Evolutionary conservation across 2,888 invertebrate genomes (phyloP).

Genomic region (Cinara cedri): DNA sequence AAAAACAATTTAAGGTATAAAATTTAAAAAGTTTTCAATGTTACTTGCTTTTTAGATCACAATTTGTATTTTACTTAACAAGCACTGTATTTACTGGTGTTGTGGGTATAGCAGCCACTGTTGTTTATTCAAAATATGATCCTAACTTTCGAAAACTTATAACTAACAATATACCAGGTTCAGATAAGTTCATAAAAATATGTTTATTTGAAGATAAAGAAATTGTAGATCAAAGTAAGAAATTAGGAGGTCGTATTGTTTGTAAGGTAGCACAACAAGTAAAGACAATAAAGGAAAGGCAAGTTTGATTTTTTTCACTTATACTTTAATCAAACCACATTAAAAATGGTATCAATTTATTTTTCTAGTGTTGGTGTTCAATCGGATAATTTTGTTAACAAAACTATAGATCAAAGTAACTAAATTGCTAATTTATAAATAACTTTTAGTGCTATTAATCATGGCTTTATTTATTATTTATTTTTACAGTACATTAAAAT

Average conservation of each 20-base stretch:
- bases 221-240: slow-evolving; percentile 15
- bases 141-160: slow-evolving; percentile 72
- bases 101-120: slow-evolving; percentile 65
- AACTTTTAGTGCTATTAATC: background rate
- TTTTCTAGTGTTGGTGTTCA: slow-evolving; percentile 34
- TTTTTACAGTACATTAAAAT: background rate
- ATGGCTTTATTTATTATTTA: background rate
- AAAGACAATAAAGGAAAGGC: slow-evolving; percentile 41
- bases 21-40: background rate
- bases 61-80: slow-evolving; percentile 49
- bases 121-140: slow-evolving; percentile 70
- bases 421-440: background rate
- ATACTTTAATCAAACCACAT: no score
- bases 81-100: slow-evolving; percentile 65
- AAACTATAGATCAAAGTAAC: slow-evolving; percentile 33
- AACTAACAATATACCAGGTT: slow-evolving; percentile 71
- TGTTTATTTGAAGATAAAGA: slow-evolving; percentile 68
- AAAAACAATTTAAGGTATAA: background rate
- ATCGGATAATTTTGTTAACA: slow-evolving; percentile 13
- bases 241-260: slow-evolving; percentile 32
- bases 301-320: background rate
- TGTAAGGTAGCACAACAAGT: slow-evolving; percentile 46
- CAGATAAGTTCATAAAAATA: slow-evolving; percentile 70
- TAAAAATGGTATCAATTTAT: no score
- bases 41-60: slow-evolving; percentile 19